A percentile compares a stretch with the other conserved stretches of the same genome.
These are phyloP conservation scores for Emberiza fucata DNA, from an alignment of 2,113 vertebrate species.

Conservation along the genomic window DNA sequence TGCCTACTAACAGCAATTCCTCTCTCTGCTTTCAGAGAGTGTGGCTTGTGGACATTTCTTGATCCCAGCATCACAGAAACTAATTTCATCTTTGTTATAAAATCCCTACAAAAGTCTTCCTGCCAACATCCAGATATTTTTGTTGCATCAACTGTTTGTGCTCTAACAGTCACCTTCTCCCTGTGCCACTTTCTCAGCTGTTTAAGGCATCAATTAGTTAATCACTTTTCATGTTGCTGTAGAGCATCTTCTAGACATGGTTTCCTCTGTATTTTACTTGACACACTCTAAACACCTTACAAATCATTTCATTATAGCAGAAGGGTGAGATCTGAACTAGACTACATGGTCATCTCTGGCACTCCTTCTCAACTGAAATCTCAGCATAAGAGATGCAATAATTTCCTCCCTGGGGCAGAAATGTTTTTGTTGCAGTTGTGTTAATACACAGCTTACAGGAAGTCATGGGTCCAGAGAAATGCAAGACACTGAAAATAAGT, in stretches of 20 bases:
- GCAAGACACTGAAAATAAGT: neutral
- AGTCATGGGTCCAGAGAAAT: rapidly evolving
- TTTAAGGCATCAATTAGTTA: neutral
- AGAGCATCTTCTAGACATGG: neutral
- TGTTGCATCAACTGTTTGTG: neutral
- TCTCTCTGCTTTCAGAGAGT: neutral
- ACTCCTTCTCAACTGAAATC: neutral
- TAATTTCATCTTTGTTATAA: neutral
- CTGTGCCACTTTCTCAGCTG: neutral
- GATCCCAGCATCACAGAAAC: neutral
- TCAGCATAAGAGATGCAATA: neutral
- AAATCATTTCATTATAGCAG: neutral
- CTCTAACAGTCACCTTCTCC: neutral
- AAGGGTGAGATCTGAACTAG: neutral
- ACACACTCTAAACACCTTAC: neutral
- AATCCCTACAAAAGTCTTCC: neutral
- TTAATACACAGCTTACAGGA: neutral
- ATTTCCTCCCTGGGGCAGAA: neutral
- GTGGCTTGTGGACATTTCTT: neutral
- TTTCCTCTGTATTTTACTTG: neutral
- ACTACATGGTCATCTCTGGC: neutral
- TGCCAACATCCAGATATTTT: neutral
- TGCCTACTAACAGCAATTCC: neutral
- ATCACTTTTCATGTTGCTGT: neutral
- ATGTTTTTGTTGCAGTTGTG: neutral